phyloP scores from a whole-genome alignment of 2,797 vertebrate genomes.

The Adrianichthys oophorus region DNA sequence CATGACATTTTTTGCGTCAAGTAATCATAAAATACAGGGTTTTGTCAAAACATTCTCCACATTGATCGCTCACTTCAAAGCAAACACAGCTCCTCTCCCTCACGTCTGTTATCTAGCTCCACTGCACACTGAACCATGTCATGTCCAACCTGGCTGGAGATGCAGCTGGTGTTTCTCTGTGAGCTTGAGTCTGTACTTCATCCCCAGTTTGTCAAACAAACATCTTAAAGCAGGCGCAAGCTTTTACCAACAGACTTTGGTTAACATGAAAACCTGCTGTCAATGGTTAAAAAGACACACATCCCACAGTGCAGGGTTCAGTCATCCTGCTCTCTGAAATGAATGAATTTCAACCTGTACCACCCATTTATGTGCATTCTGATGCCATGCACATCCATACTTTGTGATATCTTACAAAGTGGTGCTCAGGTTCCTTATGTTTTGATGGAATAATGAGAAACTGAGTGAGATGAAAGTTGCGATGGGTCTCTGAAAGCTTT shows the following conservation, averaged over 20 bases:
- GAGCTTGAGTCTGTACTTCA: conserved; percentile 30
- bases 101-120: conserved; percentile 23
- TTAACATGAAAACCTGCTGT: conserved; percentile 12
- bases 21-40: conserved; percentile 44
- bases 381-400: not conserved
- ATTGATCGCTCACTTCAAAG: conserved; percentile 38
- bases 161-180: conserved; percentile 24
- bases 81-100: conserved; percentile 41
- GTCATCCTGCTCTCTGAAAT: conserved; percentile 15
- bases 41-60: conserved; percentile 28
- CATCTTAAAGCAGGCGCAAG: conserved; percentile 38
- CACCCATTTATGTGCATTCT: conserved; percentile 11
- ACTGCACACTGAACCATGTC: conserved; percentile 18
- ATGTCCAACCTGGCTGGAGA: conserved; percentile 26
- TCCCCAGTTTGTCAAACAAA: conserved; percentile 44
- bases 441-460: conserved; percentile 32
- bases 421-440: conserved; percentile 30
- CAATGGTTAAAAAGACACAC: conserved; percentile 43
- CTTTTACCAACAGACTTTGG: conserved; percentile 23
- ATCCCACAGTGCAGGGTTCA: conserved; percentile 18
- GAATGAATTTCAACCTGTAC: conserved; percentile 4
- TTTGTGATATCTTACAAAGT: conserved; percentile 11
- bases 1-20: conserved; percentile 23
- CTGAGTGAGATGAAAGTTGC: conserved; percentile 71
- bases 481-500: conserved; percentile 73